Base-by-base conservation (phyloP, 2,113 vertebrate genomes). In the Callopanchax toddi region DNA sequence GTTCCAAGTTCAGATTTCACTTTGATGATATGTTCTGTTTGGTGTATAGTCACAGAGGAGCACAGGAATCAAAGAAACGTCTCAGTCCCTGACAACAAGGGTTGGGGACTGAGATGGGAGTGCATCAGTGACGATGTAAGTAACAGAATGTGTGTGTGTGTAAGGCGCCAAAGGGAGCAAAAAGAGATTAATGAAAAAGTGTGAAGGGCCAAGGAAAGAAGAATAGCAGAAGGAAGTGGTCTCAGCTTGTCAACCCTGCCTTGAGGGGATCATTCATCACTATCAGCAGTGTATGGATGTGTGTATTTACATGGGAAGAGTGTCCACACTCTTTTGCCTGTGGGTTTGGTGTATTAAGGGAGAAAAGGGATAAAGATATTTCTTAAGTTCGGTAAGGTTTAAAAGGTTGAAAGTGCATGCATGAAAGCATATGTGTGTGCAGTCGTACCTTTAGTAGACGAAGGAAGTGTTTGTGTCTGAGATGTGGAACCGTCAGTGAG, bases 201-300 rank as follows among this genome's bases (percentile, higher is more conserved):
- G 81, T 86, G 83, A 87, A 84, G 74, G 88, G 89, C 83, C 83
- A 87, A 63, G 57, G 60, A 67, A 69, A 84, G 81, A 86, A 83
- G 82, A 83, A 86, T 78, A 87, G 84, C 66, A 60, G 56, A 77
- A 90, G 87, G 88, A 91, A 90, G 87, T 85, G 84, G 85, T 84
- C 83, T 76, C 51, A 80, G 86, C 72, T 53, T 88, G 81, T 77
- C 87, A 80, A 55, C 66, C 53, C 45, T 71, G 74, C 73, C 87
- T 81, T 46, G 56, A 82, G 77, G 79, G 68, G 72, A 82, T 89
- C 87, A 87, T 91, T 86, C 76, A 91, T 92, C 88, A 91, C 57
- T 25, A 54, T 80, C 74, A 51, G 74, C 67, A 45, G 67, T 59
- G 72, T 50, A 56, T 62, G 57, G 52, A 57, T 65, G 77, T 67